A percentile compares a stretch with the other conserved stretches of the same genome.
Conservation (phyloP, 2,888 invertebrate genomes). For the Caenorhabditis sulstoni region DNA sequence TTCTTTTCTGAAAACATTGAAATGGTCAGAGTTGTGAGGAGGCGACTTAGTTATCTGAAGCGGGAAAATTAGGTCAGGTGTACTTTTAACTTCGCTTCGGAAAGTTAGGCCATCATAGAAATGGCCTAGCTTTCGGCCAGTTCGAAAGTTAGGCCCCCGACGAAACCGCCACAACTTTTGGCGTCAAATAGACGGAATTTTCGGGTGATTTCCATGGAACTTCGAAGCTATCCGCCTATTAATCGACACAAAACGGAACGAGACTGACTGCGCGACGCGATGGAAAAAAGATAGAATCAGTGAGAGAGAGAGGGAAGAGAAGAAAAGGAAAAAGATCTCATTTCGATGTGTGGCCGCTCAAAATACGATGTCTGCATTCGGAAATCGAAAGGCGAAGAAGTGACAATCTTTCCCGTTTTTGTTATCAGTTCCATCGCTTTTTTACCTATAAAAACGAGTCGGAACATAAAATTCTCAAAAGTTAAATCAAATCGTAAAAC, state of each 20-base stretch:
- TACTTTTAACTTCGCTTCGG: too few species aligned
- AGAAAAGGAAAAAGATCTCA: slow-evolving; percentile 16
- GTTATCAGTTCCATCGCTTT: background rate
- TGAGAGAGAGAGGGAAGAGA: background rate
- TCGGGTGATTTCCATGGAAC: background rate
- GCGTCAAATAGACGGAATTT: slow-evolving; percentile 2
- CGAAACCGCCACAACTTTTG: background rate
- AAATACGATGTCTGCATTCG: slow-evolving; percentile 15
- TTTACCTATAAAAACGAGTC: background rate
- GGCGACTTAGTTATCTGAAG: too few species aligned
- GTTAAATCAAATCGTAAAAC: background rate
- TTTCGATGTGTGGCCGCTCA: slow-evolving; percentile 31
- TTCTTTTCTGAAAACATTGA: background rate
- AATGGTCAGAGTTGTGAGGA: too few species aligned
- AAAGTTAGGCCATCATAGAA: background rate
- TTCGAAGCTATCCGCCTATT: background rate
- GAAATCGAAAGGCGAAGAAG: slow-evolving; percentile 13
- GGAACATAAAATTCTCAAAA: background rate
- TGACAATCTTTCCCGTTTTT: background rate
- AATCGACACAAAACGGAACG: background rate
- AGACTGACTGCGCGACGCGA: background rate
- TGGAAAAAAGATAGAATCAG: background rate
- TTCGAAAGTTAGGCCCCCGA: too few species aligned
- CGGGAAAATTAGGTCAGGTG: too few species aligned
- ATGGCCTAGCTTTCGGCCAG: background rate